Evolutionary conservation across 2,888 invertebrate species (phyloP), one percentile per base, ranked within the genome.

Genomic region (Megalurothrips usitatus): DNA sequence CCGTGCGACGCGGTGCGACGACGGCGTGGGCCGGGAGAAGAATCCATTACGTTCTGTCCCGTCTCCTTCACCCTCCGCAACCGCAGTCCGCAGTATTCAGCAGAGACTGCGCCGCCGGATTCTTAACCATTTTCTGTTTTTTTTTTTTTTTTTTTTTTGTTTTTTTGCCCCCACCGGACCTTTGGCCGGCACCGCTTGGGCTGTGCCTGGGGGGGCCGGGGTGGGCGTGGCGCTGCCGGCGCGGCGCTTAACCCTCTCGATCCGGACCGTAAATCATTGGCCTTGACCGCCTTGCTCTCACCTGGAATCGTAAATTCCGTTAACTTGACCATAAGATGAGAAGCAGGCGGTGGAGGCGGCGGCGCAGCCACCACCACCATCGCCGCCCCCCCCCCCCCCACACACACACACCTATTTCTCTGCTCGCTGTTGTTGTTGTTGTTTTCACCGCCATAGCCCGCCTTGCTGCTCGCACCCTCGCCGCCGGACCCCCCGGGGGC

Each of bases 291-390:
- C 58, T 26, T 26, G 68, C 68, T 75, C 68, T 23, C 68, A 75
- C 68, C 68, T 75, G 68, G 68, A 75, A 75, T 75, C 68, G 68
- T 75, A 75, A 75, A 75, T 75, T 75, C 68, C 68, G 68, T 75
- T 75, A 75, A 75, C 68, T 75, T 26, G 68, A 58, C 58, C 58
- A 58, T 58, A 26, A 26, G 68, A 75, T 75, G 68, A 75, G 23
- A 75, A 75, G 26, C 26, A 23, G 10, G 68, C 68, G 26, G 68
- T 11, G 6, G 68, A 11, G 6, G 34, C 34, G 34, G 3, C 34
- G 34, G 34, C n/a, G n/a, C n/a, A n/a, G n/a, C n/a, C n/a, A 43
- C 34, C 34, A 2, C 34, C 34, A 6, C 34, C 34, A 68, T 63
- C 49, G 19, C 52, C 49, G 26, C 78, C 78, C 80, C n/a, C 48